These are phyloP conservation scores for Chaetops frenatus DNA, from an alignment of 2,113 vertebrate genomes.

Conservation along the genomic window DNA sequence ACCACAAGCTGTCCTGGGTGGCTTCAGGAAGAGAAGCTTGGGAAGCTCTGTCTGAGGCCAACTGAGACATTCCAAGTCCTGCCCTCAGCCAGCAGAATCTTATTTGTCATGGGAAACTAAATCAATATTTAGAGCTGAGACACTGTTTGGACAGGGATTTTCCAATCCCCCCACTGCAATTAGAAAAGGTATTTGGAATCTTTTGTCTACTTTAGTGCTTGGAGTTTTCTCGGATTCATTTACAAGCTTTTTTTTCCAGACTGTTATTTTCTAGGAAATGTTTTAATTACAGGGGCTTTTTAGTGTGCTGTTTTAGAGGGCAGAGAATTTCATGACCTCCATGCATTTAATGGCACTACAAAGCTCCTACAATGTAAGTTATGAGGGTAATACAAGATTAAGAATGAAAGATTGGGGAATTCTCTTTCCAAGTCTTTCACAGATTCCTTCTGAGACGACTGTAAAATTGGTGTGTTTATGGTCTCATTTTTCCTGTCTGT, in stretches of 20 bases:
- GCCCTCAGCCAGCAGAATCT: not conserved
- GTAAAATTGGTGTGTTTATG: not conserved
- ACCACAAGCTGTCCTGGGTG: not conserved
- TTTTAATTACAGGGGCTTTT: slow-evolving; percentile 4
- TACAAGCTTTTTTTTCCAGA: not conserved
- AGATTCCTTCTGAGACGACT: not conserved
- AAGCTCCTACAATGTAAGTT: not conserved
- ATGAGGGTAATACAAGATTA: not conserved
- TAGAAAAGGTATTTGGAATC: slow-evolving; percentile 6
- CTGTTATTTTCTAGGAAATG: not conserved
- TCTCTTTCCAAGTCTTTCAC: not conserved
- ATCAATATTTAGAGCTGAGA: slow-evolving; percentile 26
- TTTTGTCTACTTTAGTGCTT: not conserved
- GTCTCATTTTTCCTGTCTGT: not conserved
- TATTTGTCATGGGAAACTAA: not conserved
- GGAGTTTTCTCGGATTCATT: slow-evolving; percentile 1
- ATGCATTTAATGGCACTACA: not conserved
- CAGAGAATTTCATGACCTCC: not conserved
- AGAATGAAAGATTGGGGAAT: not conserved
- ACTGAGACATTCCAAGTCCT: not conserved
- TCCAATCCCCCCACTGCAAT: not conserved
- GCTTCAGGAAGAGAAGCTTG: not conserved
- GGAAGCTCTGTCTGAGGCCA: not conserved
- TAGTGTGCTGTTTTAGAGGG: not conserved
- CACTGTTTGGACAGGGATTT: slow-evolving; percentile 30